phyloP scores from a whole-genome alignment of 2,113 vertebrate genomes.

The Crotalus horridus region DNA sequence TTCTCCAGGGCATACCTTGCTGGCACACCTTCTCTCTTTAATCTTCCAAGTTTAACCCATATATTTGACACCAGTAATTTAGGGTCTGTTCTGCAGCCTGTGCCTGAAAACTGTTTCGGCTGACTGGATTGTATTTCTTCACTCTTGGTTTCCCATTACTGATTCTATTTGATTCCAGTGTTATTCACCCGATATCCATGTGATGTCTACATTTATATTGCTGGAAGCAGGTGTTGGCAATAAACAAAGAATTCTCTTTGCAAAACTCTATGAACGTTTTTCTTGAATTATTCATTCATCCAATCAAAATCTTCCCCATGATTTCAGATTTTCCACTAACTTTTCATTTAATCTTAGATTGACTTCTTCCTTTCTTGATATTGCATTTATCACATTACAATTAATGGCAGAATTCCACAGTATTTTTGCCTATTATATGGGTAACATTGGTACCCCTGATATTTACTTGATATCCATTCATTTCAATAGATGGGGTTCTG shows the following conservation, averaged over 20 bases:
- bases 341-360: not conserved
- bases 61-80: not conserved
- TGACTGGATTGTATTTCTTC: not conserved
- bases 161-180: not conserved
- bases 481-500: too few species aligned
- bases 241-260: not conserved
- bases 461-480: not conserved
- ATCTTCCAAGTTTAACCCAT: not conserved
- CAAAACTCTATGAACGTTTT: not conserved
- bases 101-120: not conserved
- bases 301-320: not conserved
- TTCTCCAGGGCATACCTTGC: not conserved
- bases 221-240: not conserved
- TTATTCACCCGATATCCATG: not conserved
- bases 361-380: not conserved
- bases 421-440: not conserved
- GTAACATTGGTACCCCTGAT: not conserved
- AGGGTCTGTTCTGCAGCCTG: not conserved
- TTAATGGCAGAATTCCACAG: not conserved
- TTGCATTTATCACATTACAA: not conserved
- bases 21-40: not conserved
- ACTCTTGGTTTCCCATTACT: not conserved
- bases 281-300: not conserved
- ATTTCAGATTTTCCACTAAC: not conserved
- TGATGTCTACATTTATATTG: not conserved